Base-by-base conservation (phyloP, 2,113 vertebrate genomes). In the Bambusicola thoracicus region DNA sequence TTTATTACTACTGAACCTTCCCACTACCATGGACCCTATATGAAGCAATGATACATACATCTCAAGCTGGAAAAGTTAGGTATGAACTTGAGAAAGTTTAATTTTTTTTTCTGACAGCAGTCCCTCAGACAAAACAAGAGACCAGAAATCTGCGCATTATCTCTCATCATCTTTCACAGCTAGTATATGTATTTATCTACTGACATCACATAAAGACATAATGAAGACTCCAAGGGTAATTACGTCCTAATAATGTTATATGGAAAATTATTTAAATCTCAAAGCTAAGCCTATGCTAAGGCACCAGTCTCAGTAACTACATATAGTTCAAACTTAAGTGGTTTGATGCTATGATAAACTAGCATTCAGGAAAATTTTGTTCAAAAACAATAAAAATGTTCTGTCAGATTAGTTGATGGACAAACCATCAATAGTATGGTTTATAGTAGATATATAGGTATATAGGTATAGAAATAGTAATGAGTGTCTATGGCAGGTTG, bases 1-100 rank as follows among this genome's bases (percentile, higher is more conserved):
- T 43, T 56, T 58, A 53, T 0, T 53, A 8, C 1, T 0, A 0
- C 53, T 15, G 11, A 68, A 49, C 0, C 61, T 62, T 2, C 32
- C 1, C 67, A 11, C 13, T 16, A 27, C 51, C 38, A 6, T 11
- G 17, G 30, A 18, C 13, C 13, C 25, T 44, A 3, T 48, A 85
- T 77, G 82, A 66, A 80, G 34, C 48, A 76, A 41, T 8, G 3
- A 58, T 83, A 41, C 36, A 30, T 62, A 5, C n/a, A 38, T 36
- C 30, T 16, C 16, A 72, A 24, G 36, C 24, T 67, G 34, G 8
- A 4, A 17, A 87, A 65, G 11, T 13, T 19, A 81, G 32, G n/a
- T 12, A 78, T 30, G 43, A 95, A 75, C 67, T 73, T 4, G 40
- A 79, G 29, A 51, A 87, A 65, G 12, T 68, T 67, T 19, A 24